Percentiles rank a stretch among this genome's conserved stretches.
phyloP scores from a whole-genome alignment of 2,888 invertebrate genomes.

The Leuctra nigra region DNA sequence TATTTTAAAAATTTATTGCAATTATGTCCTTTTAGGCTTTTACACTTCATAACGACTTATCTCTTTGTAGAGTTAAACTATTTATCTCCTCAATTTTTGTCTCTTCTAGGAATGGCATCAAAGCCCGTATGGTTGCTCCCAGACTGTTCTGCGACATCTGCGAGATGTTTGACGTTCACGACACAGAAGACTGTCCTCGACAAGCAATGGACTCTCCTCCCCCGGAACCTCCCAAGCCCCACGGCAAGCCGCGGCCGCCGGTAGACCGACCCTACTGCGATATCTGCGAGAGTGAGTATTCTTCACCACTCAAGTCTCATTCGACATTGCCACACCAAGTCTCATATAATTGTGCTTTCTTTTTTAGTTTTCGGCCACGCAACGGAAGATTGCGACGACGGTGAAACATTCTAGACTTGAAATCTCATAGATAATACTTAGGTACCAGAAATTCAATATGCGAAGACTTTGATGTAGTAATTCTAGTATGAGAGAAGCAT shows the following conservation, averaged over 20 bases:
- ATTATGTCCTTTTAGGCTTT: conserved; percentile 1
- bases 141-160: conserved; percentile 96
- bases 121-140: conserved; percentile 51
- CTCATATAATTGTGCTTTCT: conserved; percentile 8
- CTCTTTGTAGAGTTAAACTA: not conserved
- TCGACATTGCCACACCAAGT: not conserved
- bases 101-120: conserved; percentile 35
- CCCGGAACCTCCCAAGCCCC: conserved; percentile 45
- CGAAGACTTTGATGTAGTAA: too few species aligned
- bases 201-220: conserved; percentile 60
- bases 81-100: conserved; percentile 22
- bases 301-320: not conserved
- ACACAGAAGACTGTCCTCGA: conserved; percentile 93
- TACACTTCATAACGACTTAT: not conserved
- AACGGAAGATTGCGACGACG: conserved; percentile 79
- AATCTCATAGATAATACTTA: too few species aligned
- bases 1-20: not conserved
- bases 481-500: too few species aligned
- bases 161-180: conserved; percentile 92
- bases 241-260: conserved; percentile 38
- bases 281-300: conserved; percentile 80
- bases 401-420: conserved; percentile 76
- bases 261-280: conserved; percentile 77
- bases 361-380: conserved; percentile 82
- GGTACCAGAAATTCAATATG: too few species aligned